A percentile compares a stretch with the other conserved stretches of the same genome.
Conservation (phyloP, 2,113 vertebrate species). For the Labeo catla region DNA sequence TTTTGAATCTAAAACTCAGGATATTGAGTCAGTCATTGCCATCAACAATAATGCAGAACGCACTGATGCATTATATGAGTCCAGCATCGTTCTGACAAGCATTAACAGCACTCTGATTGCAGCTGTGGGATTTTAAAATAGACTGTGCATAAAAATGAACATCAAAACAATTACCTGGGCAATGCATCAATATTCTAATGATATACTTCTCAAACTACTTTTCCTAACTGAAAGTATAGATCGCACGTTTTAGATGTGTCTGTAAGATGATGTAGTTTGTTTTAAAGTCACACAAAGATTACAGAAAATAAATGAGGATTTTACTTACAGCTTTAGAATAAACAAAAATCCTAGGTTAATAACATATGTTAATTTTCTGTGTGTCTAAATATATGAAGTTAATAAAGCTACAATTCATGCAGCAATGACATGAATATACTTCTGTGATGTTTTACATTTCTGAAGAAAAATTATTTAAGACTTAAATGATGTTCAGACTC, state of each 20-base stretch:
- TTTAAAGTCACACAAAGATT: not conserved
- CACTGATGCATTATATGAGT: conserved; percentile 15
- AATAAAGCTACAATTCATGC: no score
- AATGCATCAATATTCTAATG: not conserved
- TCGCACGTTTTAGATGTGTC: not conserved
- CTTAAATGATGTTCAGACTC: no score
- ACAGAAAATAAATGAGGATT: not conserved
- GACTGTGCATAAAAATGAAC: not conserved
- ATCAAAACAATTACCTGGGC: not conserved
- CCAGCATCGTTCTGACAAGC: conserved; percentile 21
- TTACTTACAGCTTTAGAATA: not conserved
- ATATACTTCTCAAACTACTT: not conserved
- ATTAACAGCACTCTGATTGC: not conserved
- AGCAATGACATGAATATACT: no score
- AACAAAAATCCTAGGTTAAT: no score
- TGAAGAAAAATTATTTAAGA: not conserved
- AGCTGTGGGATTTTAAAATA: not conserved
- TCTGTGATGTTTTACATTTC: not conserved
- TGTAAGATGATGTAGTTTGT: not conserved
- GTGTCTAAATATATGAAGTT: no score
- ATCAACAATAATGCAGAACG: conserved; percentile 7
- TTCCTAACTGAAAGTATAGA: not conserved
- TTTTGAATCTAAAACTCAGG: not conserved
- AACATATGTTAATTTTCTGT: no score
- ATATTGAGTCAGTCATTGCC: not conserved